Base-by-base conservation (phyloP, 1,140 invertebrate species). In the Eumeta japonica region DNA sequence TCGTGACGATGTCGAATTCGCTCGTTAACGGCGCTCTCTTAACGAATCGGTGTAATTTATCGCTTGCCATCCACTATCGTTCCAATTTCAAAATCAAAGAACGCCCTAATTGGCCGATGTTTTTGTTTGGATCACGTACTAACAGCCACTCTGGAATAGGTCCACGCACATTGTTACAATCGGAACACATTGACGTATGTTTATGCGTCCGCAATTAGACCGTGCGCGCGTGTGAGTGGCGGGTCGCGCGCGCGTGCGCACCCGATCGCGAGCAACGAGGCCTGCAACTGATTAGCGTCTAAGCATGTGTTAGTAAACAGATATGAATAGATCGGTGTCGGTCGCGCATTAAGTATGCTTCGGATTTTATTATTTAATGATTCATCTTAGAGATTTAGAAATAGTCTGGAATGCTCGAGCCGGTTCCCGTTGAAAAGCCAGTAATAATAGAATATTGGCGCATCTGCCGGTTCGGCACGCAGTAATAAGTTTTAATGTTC, bases 391-490 rank as follows among this genome's bases (percentile, higher is more conserved):
- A 62, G 66, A 62, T 71, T 66, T 74, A 66, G 70, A 74, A 74
- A 74, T 71, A 74, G 65, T 67, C 50, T 52, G 66, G 70, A 71
- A 70, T 74, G 70, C 60, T 71, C 57, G 59, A 54, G 58, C 55
- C 55, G 64, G 63, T 61, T 64, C n/a, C 58, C 51, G 64, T 52
- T 62, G 68, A 70, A 73, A 74, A 68, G 57, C 64, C 58, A 71
- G 64, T 70, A 74, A 74, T 74, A 74, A 74, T 74, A 74, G 66
- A 73, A 71, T 71, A 73, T 73, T 70, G 68, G 68, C 66, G 66
- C 68, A 73, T 68, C 66, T 71, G 64, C 64, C 59, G 54, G n/a
- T n/a, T n/a, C n/a, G n/a, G n/a, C n/a, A n/a, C 58, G 68, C 52
- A 55, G 55, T 70, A n/a, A 65, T 68, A 67, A 62, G 62, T 73